Conservation (phyloP, 2,888 invertebrate genomes). For the Cristatella mucedo region DNA sequence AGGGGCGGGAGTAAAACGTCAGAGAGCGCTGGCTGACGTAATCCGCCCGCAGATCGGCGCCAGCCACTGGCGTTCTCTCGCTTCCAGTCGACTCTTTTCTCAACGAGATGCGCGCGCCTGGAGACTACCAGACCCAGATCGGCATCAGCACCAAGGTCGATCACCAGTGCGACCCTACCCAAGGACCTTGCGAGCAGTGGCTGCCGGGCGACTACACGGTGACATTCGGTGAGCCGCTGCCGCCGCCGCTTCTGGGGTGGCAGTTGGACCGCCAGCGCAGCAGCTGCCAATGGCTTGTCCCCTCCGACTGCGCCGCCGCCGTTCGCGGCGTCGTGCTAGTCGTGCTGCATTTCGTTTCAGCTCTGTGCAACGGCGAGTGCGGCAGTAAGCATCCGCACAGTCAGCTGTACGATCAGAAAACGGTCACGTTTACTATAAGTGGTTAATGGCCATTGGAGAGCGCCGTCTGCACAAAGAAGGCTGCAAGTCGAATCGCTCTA, state of each 20-base stretch:
- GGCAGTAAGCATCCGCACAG: constrained; percentile 29
- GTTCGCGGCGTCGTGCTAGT: too few relatives aligned
- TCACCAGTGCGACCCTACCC: constrained; percentile 26
- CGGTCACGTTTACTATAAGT: constrained; percentile 20
- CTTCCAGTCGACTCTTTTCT: constrained; percentile 17
- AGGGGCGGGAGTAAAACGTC: too few relatives aligned
- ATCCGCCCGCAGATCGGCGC: too few relatives aligned
- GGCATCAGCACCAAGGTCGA: constrained; percentile 21
- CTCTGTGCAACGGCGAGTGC: constrained; percentile 28
- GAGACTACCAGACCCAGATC: constrained; percentile 17
- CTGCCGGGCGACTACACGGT: constrained; percentile 25
- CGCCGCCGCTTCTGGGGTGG: too few relatives aligned
- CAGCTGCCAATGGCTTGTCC: too few relatives aligned
- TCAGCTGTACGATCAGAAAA: constrained; percentile 18
- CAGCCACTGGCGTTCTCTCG: too few relatives aligned
- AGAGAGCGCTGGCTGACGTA: too few relatives aligned
- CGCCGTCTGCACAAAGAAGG: too few relatives aligned
- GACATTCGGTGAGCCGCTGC: constrained; percentile 19
- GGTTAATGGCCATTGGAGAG: too few relatives aligned
- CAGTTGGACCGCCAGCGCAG: too few relatives aligned
- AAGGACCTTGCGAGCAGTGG: constrained; percentile 26
- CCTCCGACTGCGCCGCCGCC: too few relatives aligned
- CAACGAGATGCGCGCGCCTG: constrained; percentile 18
- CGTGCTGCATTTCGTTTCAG: constrained; percentile 17
- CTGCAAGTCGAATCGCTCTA: too few relatives aligned